phyloP scores from a whole-genome alignment of 2,113 vertebrate species.

The Petroica traversi region DNA sequence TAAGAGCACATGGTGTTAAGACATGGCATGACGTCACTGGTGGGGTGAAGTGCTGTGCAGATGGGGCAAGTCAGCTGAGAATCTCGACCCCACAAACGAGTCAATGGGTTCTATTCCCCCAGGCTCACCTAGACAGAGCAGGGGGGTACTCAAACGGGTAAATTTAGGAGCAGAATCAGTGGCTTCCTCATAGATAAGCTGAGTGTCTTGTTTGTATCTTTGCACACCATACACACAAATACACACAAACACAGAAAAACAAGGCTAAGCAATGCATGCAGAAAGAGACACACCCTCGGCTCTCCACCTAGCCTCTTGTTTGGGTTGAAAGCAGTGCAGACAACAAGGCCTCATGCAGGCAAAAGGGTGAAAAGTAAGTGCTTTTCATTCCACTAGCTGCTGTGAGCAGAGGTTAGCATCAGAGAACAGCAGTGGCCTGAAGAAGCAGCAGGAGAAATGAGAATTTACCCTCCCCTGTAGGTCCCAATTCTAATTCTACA shows the following conservation, averaged over 20 bases:
- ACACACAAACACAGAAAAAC: neutral
- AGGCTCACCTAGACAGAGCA: neutral
- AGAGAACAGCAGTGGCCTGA: neutral
- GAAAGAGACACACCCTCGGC: neutral
- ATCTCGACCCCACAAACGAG: neutral
- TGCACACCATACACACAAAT: neutral
- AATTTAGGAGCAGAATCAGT: constrained; percentile 18
- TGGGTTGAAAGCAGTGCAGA: constrained; percentile 15
- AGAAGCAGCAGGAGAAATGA: constrained; percentile 23
- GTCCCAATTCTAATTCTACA: neutral
- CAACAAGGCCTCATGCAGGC: constrained; percentile 19
- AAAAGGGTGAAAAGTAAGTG: constrained; percentile 4
- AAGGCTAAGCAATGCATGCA: constrained; percentile 35
- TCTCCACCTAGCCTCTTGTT: neutral
- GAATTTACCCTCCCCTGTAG: neutral
- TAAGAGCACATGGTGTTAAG: constrained; percentile 45
- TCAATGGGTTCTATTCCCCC: neutral
- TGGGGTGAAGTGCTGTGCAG: constrained; percentile 42
- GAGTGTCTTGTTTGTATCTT: neutral
- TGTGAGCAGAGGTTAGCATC: constrained; percentile 22
- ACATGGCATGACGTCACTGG: constrained; percentile 40
- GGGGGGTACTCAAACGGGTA: neutral
- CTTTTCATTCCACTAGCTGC: constrained; percentile 24
- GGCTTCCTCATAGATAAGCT: neutral
- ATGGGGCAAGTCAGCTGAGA: neutral